Percentiles rank a stretch among this genome's conserved stretches.
Conservation (phyloP, 1,140 invertebrate species). For the Atta cephalotes region DNA sequence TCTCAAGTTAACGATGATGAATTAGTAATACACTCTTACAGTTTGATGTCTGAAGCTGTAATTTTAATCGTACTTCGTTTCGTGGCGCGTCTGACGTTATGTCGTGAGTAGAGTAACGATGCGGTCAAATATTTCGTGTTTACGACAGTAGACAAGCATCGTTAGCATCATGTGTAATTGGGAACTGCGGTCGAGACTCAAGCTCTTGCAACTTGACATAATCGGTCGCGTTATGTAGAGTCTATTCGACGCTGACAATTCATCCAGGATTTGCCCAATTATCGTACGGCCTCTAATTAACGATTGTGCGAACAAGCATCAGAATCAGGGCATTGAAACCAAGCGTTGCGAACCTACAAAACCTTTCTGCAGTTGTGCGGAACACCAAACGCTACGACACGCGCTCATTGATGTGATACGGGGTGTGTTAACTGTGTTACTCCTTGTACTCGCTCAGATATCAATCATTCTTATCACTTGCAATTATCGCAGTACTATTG, state of each 20-base stretch:
- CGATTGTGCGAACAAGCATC: slow-evolving; percentile 21
- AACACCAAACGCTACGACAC: neutral
- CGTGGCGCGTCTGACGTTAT: slow-evolving; percentile 2
- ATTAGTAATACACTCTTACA: neutral
- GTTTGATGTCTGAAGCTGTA: neutral
- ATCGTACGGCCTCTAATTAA: slow-evolving; percentile 44
- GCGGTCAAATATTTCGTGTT: slow-evolving; percentile 64
- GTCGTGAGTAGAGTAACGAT: slow-evolving; percentile 19
- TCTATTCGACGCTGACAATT: slow-evolving; percentile 35
- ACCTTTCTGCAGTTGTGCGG: neutral
- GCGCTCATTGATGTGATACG: neutral
- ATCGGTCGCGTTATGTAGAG: slow-evolving; percentile 49
- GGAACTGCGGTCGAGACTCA: slow-evolving; percentile 56
- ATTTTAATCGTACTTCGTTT: neutral
- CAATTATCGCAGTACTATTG: slow-evolving; percentile 16
- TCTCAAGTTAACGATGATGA: neutral
- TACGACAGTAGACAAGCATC: slow-evolving; percentile 42
- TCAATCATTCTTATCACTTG: slow-evolving; percentile 49
- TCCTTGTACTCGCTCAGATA: slow-evolving; percentile 17
- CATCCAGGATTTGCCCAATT: slow-evolving; percentile 55
- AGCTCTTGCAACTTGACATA: slow-evolving; percentile 33
- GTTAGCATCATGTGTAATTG: slow-evolving; percentile 59
- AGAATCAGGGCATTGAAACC: neutral
- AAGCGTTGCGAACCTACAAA: slow-evolving; percentile 13
- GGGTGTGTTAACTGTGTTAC: neutral